phyloP scores from a whole-genome alignment of 2,797 vertebrate genomes.

The Manis javanica region DNA sequence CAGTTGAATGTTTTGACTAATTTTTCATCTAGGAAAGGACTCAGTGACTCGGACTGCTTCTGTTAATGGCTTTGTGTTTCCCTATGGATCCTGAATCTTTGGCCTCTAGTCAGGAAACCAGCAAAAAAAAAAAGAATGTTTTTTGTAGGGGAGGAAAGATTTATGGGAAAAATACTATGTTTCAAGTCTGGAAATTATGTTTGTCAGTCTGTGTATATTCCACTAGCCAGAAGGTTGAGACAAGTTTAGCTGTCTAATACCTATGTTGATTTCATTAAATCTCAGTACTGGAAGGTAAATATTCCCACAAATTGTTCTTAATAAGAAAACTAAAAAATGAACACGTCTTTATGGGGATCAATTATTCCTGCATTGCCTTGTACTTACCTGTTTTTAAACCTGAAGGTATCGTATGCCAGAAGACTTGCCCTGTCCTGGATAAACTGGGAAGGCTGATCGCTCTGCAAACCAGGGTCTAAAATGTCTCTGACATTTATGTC shows the following conservation, averaged over 20 bases:
- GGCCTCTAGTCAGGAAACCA: neutral
- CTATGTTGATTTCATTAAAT: neutral
- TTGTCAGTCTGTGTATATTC: neutral
- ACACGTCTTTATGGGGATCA: neutral
- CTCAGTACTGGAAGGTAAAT: neutral
- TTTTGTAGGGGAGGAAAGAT: too few species aligned
- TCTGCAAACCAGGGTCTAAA: neutral
- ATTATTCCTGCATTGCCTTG: neutral
- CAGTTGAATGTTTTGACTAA: neutral
- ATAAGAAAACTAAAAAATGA: neutral
- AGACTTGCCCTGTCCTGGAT: neutral
- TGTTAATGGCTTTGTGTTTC: neutral
- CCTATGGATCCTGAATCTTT: neutral
- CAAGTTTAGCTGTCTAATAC: neutral
- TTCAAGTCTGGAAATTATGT: neutral
- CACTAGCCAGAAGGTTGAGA: neutral
- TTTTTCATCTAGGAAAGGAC: neutral
- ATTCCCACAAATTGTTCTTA: neutral
- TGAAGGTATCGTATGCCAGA: neutral
- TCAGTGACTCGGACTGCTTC: neutral
- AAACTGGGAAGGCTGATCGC: neutral
- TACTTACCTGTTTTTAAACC: neutral
- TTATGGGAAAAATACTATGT: too few species aligned
- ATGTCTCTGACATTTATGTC: too few species aligned
- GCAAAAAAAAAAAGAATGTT: neutral